Base-by-base conservation (phyloP, 2,113 vertebrate genomes). In the Callocephalon fimbriatum region DNA sequence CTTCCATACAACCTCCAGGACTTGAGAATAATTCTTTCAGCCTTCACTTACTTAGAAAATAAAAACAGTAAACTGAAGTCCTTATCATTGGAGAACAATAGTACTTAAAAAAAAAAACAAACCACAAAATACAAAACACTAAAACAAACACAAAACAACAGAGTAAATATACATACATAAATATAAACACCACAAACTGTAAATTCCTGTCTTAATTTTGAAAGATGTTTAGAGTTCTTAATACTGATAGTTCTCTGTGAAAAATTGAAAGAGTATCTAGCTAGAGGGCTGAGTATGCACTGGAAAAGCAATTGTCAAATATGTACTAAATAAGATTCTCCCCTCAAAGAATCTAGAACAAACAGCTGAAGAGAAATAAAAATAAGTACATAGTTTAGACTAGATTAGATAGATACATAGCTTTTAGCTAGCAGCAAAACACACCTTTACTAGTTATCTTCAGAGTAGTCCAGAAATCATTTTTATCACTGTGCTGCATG, bases 241-340 rank as follows among this genome's bases (percentile, higher is more conserved):
- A 68, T 54, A 61, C 23, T 47, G 31, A 66, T 6, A 53, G 2
- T 20, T 63, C 3, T 42, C 10, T 59, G 15, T 37, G 32, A 35
- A 62, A 71, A 76, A 66, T 13, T 4, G 10, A 35, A 88, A 20
- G 15, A 54, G 5, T 17, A 23, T 53, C 47, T 65, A 63, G 9
- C 12, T 44, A 51, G 26, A 51, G 26, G 35, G 6, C 13, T 32
- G 15, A 48, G 2, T 65, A 38, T 0, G 0, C 10, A 22, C 32
- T 45, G 25, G 25, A 81, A 66, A 84, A 88, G 4, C 2, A 22
- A 29, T n/a, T 66, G 9, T 53, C n/a, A 77, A 68, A 48, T 58
- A 25, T 5, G 8, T 48, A 15, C 3, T 65, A 63, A 78, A 74
- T 65, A 74, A 56, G n/a, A 71, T 17, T 7, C 9, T 75, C 6